Evolutionary conservation across 2,797 vertebrate species (phyloP).

Genomic region (Menidia menidia): DNA sequence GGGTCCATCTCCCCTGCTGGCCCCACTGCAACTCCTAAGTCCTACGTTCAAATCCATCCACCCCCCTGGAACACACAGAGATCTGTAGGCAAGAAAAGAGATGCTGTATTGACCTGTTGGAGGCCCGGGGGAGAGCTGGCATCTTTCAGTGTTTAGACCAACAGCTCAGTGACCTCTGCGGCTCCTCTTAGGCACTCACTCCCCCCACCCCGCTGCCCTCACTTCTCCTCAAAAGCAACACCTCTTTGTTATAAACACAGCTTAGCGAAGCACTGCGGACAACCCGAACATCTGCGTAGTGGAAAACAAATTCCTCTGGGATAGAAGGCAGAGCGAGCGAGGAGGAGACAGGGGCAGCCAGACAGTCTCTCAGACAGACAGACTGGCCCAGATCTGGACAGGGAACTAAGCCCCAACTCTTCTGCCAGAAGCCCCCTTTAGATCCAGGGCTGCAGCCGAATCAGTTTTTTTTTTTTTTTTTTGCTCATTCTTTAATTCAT

Average conservation of each 20-base stretch:
- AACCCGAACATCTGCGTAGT: slow-evolving; percentile 74
- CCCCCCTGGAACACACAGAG: slow-evolving; percentile 39
- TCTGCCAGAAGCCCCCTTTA: slow-evolving; percentile 55
- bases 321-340: slow-evolving; percentile 45
- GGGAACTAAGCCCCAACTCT: slow-evolving; percentile 60
- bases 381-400: slow-evolving; percentile 55
- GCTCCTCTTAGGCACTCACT: slow-evolving; percentile 45
- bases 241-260: slow-evolving; percentile 80
- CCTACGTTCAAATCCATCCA: slow-evolving; percentile 43
- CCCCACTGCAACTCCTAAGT: slow-evolving; percentile 33
- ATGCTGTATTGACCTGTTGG: slow-evolving; percentile 52
- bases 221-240: slow-evolving; percentile 71
- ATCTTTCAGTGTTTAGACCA: slow-evolving; percentile 75
- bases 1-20: slow-evolving; percentile 39
- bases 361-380: slow-evolving; percentile 58
- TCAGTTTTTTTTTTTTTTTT: slow-evolving; percentile 38
- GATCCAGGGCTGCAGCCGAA: slow-evolving; percentile 58
- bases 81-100: slow-evolving; percentile 9
- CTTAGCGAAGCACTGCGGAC: slow-evolving; percentile 71
- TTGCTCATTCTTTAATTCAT: slow-evolving; percentile 45
- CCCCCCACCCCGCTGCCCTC: slow-evolving; percentile 55
- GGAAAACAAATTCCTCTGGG: slow-evolving; percentile 73
- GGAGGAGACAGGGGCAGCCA: slow-evolving; percentile 50
- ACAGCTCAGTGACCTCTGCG: slow-evolving; percentile 61
- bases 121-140: slow-evolving; percentile 66